Evolutionary conservation across 2,113 vertebrate species (phyloP), one percentile per base, ranked within the genome.

Genomic region (Scartelaos histophorus): DNA sequence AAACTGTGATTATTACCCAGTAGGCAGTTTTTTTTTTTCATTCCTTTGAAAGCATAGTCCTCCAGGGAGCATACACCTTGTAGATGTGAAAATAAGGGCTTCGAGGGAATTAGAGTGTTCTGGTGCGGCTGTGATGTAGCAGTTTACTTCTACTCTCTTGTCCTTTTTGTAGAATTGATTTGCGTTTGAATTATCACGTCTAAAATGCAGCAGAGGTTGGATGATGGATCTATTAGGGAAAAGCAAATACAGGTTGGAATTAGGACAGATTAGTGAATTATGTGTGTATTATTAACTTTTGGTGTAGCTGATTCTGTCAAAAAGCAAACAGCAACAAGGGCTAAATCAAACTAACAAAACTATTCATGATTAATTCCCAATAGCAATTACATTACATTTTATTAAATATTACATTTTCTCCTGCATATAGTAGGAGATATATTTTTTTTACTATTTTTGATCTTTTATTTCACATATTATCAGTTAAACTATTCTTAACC

Each of bases 1-100:
- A 88, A 88, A 80, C 83, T 85, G 85, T 85, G 83, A 88, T 88
- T 90, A 90, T 82, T 87, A 90, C 76, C 79, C 25, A 9, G 69
- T 81, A 71, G 77, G 22, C 71, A 47, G 12, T 58, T 58, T 25
- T 29, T 29, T 29, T 29, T 84, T 78, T 82, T 69, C 64, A 43
- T n/a, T 7, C 58, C 0, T 35, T 71, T 60, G 38, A 64, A 84
- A 83, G 76, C 51, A 81, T 68, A 72, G 75, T 45, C 54, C 75
- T 68, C 66, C 47, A 61, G 65, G 73, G 68, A 73, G 62, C 76
- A 78, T 43, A 71, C 47, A 76, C 67, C 56, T 13, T 64, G 66
- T 70, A 81, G 51, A 75, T 67, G 58, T 61, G 58, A 34, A 61
- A 17, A 17, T 61, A 34, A 13, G 17, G 19, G 17, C 61, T 43